Conservation (phyloP, 2,113 vertebrate species). For the Pelmatolapia mariae region DNA sequence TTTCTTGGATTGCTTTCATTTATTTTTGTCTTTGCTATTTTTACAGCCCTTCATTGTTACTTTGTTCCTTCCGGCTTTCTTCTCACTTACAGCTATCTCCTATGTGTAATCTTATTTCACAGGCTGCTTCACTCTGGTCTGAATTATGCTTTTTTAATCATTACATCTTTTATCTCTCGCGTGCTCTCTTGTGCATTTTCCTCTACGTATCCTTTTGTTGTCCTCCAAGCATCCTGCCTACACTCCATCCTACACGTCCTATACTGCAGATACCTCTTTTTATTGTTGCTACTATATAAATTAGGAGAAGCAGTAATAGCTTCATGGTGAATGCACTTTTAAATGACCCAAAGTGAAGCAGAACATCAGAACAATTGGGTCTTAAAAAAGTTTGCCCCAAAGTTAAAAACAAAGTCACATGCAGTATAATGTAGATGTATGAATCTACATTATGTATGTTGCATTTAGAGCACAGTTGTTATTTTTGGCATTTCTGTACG, state of each 20-base stretch:
- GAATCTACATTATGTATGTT: neutral
- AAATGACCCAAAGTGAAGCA: neutral
- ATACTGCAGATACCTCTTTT: neutral
- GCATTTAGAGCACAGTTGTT: neutral
- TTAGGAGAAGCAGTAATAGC: neutral
- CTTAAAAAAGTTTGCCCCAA: neutral
- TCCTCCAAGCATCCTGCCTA: neutral
- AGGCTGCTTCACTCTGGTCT: neutral
- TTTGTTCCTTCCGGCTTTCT: neutral
- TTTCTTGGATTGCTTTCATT: neutral
- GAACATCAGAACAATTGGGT: neutral
- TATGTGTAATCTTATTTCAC: conserved; percentile 12
- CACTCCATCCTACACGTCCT: neutral
- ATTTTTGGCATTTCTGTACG: neutral
- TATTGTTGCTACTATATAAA: neutral
- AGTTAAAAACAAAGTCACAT: neutral
- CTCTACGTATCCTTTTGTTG: neutral
- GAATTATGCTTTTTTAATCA: neutral
- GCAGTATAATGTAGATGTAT: neutral
- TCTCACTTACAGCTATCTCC: neutral
- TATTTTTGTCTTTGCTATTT: neutral
- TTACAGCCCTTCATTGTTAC: neutral
- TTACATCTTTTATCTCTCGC: neutral
- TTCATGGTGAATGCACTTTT: neutral
- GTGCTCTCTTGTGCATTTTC: neutral